These are phyloP conservation scores for Blastobasis lacticolella DNA, from an alignment of 2,888 invertebrate genomes.

Conservation along the genomic window DNA sequence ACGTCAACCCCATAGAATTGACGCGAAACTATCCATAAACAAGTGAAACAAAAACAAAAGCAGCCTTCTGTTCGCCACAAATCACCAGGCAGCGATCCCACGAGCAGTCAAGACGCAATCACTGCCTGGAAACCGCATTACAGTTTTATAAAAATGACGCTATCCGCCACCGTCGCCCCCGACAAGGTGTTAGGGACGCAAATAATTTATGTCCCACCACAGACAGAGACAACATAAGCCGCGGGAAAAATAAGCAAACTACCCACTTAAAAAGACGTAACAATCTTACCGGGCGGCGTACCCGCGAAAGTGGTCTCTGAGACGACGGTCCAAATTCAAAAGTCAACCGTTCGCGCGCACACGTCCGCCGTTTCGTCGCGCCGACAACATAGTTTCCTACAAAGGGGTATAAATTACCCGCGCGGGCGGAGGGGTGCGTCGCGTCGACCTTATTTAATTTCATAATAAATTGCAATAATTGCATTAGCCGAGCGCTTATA, in stretches of 20 bases:
- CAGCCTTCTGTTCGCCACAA: no score
- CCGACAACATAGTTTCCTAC: slow-evolving; percentile 40
- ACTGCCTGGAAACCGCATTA: slow-evolving; percentile 64
- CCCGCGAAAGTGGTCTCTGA: slow-evolving; percentile 41
- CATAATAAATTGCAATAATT: slow-evolving; percentile 72
- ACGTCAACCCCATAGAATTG: no score
- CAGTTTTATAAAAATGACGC: slow-evolving; percentile 71
- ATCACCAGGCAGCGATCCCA: no score
- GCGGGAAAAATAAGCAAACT: slow-evolving; percentile 69
- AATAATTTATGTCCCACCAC: slow-evolving; percentile 66
- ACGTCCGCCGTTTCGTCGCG: slow-evolving; percentile 34
- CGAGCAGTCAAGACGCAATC: slow-evolving; percentile 40
- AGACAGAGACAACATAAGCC: slow-evolving; percentile 65
- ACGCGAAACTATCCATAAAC: no score
- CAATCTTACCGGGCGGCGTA: slow-evolving; percentile 20
- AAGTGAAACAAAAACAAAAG: no score
- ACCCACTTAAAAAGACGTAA: slow-evolving; percentile 59
- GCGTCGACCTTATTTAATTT: slow-evolving; percentile 68
- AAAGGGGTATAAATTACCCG: slow-evolving; percentile 60
- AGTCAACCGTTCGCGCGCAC: slow-evolving; percentile 34
- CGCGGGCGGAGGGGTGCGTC: slow-evolving; percentile 33
- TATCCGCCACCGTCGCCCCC: slow-evolving; percentile 45
- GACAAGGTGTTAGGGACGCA: slow-evolving; percentile 65
- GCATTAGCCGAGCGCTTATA: slow-evolving; percentile 58
- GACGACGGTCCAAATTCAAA: slow-evolving; percentile 37